Percentiles rank a stretch among this genome's conserved stretches.
Conservation (phyloP, 64 coral and sea anemone species). For the Acropora tenuis region DNA sequence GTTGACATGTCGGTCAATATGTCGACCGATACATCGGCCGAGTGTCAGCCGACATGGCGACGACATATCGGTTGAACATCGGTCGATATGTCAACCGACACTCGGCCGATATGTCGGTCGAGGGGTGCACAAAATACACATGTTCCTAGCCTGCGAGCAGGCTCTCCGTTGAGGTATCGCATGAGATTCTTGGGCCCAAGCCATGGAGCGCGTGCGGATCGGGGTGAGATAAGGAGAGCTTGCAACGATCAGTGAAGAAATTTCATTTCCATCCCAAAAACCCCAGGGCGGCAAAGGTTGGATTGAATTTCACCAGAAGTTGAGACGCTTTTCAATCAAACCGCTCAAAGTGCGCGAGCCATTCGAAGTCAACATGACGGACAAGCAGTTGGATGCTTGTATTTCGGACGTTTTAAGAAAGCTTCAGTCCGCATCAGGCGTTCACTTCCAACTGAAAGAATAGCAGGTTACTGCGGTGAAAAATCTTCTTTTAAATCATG, state of each 20-base stretch:
- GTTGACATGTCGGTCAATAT: no score
- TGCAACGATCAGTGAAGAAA: not conserved
- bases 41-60: no score
- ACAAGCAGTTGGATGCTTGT: not conserved
- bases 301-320: not conserved
- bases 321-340: not conserved
- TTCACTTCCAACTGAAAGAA: slow-evolving; percentile 8
- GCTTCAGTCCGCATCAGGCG: not conserved
- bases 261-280: not conserved
- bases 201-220: not conserved
- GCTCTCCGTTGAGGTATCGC: not conserved
- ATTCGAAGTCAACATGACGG: not conserved
- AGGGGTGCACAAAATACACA: no score
- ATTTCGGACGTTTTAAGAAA: not conserved
- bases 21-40: no score
- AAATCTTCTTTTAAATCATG: not conserved
- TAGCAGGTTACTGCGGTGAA: not conserved
- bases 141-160: not conserved
- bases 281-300: not conserved
- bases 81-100: no score
- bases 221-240: not conserved
- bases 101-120: no score
- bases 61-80: no score
- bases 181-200: not conserved
- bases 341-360: not conserved